phyloP scores from a whole-genome alignment of 2,888 invertebrate genomes.

The Epinotia nisella region DNA sequence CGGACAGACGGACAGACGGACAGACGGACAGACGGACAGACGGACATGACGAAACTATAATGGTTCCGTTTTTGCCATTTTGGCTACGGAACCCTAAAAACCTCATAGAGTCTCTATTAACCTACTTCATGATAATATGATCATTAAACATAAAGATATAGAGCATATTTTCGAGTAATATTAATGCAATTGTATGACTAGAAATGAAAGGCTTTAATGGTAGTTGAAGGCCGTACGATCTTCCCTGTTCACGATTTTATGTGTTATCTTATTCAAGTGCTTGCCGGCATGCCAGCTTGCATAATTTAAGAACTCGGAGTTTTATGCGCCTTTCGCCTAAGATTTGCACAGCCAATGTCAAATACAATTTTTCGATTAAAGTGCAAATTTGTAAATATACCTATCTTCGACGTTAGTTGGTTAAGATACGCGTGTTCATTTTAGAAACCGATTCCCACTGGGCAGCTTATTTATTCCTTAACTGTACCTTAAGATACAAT shows the following conservation, averaged over 20 bases:
- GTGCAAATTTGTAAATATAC: no score
- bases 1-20: no score
- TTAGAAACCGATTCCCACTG: no score
- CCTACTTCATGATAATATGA: conserved; percentile 3
- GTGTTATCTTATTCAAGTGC: not conserved
- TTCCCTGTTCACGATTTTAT: conserved; percentile 21
- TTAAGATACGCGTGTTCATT: no score
- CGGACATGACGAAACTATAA: no score
- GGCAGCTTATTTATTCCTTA: no score
- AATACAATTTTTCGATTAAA: no score
- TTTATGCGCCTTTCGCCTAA: not conserved
- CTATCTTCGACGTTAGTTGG: no score
- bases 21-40: no score
- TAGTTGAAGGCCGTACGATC: conserved; percentile 35
- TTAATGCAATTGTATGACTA: conserved; percentile 22
- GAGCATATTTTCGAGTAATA: not conserved
- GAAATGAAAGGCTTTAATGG: conserved; percentile 41
- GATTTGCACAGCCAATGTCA: not conserved
- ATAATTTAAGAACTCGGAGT: not conserved
- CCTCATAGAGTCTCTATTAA: not conserved
- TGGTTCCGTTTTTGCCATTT: no score
- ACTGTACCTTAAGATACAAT: no score
- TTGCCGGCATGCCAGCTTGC: not conserved
- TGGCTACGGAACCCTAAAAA: no score
- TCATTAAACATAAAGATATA: conserved; percentile 1